A percentile compares a stretch with the other conserved stretches of the same genome.
Conservation (phyloP, 2,888 invertebrate species). For the Chalcosyrphus nemorum region DNA sequence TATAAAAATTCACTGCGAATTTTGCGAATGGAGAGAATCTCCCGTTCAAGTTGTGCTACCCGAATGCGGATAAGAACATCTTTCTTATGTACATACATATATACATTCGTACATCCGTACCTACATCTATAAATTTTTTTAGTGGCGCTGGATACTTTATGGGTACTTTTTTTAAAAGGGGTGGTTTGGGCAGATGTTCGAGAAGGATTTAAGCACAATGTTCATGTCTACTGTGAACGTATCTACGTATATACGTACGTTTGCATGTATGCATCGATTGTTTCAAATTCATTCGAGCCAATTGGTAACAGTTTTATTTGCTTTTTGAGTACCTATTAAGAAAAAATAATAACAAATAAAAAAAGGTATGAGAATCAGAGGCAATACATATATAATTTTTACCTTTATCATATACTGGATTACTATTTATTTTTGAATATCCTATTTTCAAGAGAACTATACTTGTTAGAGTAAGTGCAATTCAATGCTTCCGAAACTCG, state of each 20-base stretch:
- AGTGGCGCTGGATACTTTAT: conserved; percentile 14
- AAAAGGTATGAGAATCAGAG: too few species aligned
- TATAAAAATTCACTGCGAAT: conserved; percentile 62
- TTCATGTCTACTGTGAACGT: conserved; percentile 21
- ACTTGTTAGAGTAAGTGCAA: too few species aligned
- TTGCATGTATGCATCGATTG: conserved; percentile 14
- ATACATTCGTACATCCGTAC: too few species aligned
- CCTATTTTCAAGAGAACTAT: too few species aligned
- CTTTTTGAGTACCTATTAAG: neutral
- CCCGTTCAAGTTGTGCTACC: conserved; percentile 41
- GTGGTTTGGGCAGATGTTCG: conserved; percentile 22
- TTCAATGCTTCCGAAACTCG: too few species aligned
- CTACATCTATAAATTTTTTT: conserved; percentile 3
- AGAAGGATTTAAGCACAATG: conserved; percentile 25
- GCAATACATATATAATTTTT: too few species aligned
- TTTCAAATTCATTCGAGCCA: conserved; percentile 41
- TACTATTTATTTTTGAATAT: too few species aligned
- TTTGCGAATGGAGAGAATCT: conserved; percentile 51
- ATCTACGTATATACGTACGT: neutral
- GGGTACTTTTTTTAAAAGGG: conserved; percentile 2
- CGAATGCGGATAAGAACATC: conserved; percentile 42
- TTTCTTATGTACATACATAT: conserved; percentile 22
- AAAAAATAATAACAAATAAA: too few species aligned
- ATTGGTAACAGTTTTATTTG: neutral
- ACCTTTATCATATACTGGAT: too few species aligned